Evolutionary conservation across 2,797 vertebrate species (phyloP).

Genomic region (Meda fulgida): DNA sequence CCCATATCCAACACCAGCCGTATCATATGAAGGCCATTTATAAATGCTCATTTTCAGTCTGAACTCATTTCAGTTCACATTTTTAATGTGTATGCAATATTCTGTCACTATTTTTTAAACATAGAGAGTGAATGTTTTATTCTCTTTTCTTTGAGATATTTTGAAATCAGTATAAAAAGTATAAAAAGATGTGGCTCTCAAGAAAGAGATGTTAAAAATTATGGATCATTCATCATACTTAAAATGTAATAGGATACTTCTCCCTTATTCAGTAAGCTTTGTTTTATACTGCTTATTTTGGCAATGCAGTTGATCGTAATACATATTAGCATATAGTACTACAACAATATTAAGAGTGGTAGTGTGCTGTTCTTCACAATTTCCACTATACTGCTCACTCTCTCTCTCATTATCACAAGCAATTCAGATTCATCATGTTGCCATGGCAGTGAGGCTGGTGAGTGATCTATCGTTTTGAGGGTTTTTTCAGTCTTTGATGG

Average conservation of each 20-base stretch:
- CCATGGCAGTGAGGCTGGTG: slow-evolving; percentile 15
- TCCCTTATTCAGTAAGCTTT: not conserved
- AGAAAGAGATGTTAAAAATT: not conserved
- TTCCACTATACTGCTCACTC: not conserved
- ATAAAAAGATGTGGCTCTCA: not conserved
- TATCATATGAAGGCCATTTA: not conserved
- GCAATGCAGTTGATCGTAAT: not conserved
- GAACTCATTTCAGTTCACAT: too few relatives aligned
- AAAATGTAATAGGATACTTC: not conserved
- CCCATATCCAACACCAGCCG: not conserved
- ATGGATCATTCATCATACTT: not conserved
- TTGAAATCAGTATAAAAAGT: not conserved
- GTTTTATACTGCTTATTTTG: not conserved
- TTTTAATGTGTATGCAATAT: not conserved
- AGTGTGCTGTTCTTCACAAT: too few relatives aligned
- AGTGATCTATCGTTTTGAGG: slow-evolving; percentile 44
- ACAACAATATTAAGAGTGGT: not conserved
- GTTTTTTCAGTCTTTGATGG: slow-evolving; percentile 30
- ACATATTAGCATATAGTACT: not conserved
- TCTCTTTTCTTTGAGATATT: too few relatives aligned
- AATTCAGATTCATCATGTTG: slow-evolving; percentile 11
- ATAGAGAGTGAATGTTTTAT: too few relatives aligned
- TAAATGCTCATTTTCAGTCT: not conserved
- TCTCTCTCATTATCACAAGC: not conserved
- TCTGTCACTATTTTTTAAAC: too few relatives aligned